Base-by-base conservation (phyloP, 2,113 vertebrate genomes). In the Poeciliopsis retropinna region DNA sequence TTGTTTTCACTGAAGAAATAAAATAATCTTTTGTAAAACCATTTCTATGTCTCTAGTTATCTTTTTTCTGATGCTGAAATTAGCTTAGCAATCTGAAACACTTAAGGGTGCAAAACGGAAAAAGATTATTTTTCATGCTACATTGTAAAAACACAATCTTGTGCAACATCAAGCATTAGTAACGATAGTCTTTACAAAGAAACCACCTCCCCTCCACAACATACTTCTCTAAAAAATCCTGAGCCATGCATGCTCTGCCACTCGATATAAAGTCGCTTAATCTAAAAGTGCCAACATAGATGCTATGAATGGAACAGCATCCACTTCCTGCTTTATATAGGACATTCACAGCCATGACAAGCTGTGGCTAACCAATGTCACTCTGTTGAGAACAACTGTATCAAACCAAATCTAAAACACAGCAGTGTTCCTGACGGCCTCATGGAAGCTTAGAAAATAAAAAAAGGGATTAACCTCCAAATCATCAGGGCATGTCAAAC, bases 401-500 rank as follows among this genome's bases (percentile, higher is more conserved):
- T 88, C 22, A 81, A 66, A 10, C 64, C 37, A 19, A 34, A 72
- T 72, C 57, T 1, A 69, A 77, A 64, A 65, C 32, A 67, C 64
- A 72, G 60, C 67, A 69, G 64, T 74, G 72, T 80, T 79, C 83
- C 47, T 30, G 31, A 32, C 64, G 63, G 64, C 29, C 72, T 70
- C 57, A 66, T 13, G 37, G 60, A 11, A 32, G 71, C 27, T 22
- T 78, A 72, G 32, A 80, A 37, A 68, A 83, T n/a, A 51, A 67
- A 76, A 85, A 47, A 84, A 69, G 69, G 70, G 79, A 90, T 86
- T 85, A 84, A 76, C 62, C 29, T 69, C 51, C 67, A 31, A 74
- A 76, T 79, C 63, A 67, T 70, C 60, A 64, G 60, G 60, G 57
- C 32, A 57, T 70, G 34, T 5, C 15, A n/a, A 60, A 60, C 25